Evolutionary conservation across 2,888 invertebrate species (phyloP), one percentile per base, ranked within the genome.

Genomic region (Hydraecia micacea): DNA sequence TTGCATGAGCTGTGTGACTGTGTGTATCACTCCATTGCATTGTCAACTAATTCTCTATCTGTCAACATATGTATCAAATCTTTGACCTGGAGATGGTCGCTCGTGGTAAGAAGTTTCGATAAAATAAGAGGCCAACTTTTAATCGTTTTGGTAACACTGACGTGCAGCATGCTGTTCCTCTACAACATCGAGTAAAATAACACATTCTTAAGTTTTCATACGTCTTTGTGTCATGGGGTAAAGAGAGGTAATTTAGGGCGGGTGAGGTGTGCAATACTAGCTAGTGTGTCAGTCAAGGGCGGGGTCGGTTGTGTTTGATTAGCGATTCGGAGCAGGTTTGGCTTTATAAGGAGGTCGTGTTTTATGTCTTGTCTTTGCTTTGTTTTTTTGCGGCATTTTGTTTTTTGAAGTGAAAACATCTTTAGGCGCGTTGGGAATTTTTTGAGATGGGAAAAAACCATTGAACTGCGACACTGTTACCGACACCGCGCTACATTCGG

Each of bases 241-340:
- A 73, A 46, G 66, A 82, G 55, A 68, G 66, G 79, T 70, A 70
- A 79, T 84, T 80, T 68, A 52, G 65, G n/a, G 25, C 80, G 79
- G 69, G 58, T 70, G 39, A 55, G 83, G 81, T 60, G 82, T 36
- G 84, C n/a, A n/a, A n/a, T n/a, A n/a, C n/a, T n/a, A n/a, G 60
- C 55, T 62, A 8, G n/a, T 46, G 58, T 76, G 76, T 74, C 69
- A 81, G 73, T 68, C 70, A 65, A 77, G 68, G 84, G 77, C 36
- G 74, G 66, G 75, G 58, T 15, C 0, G 28, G 36, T 18, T 13
- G 52, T 77, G 73, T 85, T 86, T 76, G 70, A 75, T 60, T 77
- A 63, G 70, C 6, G 1, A 68, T 78, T 78, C 28, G 58, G 9
- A 65, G 42, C 28, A 36, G 36, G 28, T 73, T 66, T 32, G 25